A percentile compares a stretch with the other conserved stretches of the same genome.
phyloP scores from a whole-genome alignment of 1,140 invertebrate genomes.

The Meloidogyne chitwoodi region DNA sequence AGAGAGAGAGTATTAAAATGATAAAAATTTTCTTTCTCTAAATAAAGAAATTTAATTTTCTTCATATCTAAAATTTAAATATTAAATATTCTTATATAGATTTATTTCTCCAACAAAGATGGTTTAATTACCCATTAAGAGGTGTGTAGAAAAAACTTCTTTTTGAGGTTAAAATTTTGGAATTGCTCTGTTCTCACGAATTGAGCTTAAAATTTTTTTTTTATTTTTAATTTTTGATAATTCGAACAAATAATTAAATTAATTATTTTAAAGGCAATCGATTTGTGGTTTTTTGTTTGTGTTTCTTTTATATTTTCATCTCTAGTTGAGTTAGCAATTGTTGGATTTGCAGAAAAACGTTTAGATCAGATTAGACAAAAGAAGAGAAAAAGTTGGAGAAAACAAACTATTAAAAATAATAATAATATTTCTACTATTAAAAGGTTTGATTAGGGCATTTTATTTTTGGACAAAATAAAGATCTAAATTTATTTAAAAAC shows the following conservation, averaged over 20 bases:
- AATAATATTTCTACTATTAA: neutral
- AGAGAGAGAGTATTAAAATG: no score
- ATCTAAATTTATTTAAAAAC: no score
- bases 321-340: conserved; percentile 62
- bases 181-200: no score
- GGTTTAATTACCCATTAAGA: neutral
- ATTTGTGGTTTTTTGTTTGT: conserved; percentile 62
- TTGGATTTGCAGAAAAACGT: conserved; percentile 57
- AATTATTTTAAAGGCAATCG: no score
- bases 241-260: no score
- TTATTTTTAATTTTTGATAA: no score
- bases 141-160: neutral
- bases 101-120: neutral
- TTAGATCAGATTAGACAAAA: conserved; percentile 14
- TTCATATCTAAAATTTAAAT: no score
- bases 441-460: conserved; percentile 9
- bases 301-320: conserved; percentile 62
- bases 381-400: conserved; percentile 1
- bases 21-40: no score
- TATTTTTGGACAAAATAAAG: conserved; percentile 5
- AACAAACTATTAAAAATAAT: conserved; percentile 1
- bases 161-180: neutral
- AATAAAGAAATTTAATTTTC: no score
- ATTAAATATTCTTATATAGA: neutral
- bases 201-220: neutral